Evolutionary conservation across 2,113 vertebrate species (phyloP).

Genomic region (Thymallus thymallus): DNA sequence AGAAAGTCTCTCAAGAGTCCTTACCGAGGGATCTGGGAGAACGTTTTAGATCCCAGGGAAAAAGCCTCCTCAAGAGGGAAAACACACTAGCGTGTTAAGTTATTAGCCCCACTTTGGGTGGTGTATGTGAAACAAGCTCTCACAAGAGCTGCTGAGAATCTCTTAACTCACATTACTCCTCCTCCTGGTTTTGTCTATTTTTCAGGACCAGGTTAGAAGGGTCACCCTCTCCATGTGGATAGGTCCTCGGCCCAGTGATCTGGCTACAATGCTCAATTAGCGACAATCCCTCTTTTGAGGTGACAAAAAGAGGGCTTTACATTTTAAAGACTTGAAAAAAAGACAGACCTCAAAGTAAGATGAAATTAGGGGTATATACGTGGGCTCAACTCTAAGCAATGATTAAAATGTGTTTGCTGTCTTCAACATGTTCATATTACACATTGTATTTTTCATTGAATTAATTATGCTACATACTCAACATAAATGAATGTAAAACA

Average conservation of each 20-base stretch:
- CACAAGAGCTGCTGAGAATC: conserved; percentile 86
- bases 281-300: conserved; percentile 82
- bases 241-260: conserved; percentile 87
- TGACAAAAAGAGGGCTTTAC: conserved; percentile 70
- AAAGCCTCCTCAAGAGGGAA: conserved; percentile 81
- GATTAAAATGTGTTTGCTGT: neutral
- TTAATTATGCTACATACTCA: neutral
- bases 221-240: conserved; percentile 89
- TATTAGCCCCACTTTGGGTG: conserved; percentile 81
- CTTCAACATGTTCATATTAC: neutral
- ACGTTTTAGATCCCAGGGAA: conserved; percentile 76
- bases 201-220: conserved; percentile 83
- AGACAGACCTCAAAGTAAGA: conserved; percentile 46
- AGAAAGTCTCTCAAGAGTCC: conserved; percentile 75
- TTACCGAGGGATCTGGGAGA: conserved; percentile 73
- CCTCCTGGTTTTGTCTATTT: conserved; percentile 84
- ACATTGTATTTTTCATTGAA: neutral
- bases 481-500: neutral
- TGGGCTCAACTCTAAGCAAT: neutral
- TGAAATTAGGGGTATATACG: conserved; percentile 42
- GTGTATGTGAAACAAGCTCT: conserved; percentile 85
- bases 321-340: conserved; percentile 62
- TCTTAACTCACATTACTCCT: conserved; percentile 89
- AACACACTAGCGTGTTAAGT: conserved; percentile 77
- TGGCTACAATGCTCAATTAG: conserved; percentile 81